These are phyloP conservation scores for Portunus trituberculatus DNA, from an alignment of 1,140 invertebrate species.

Conservation along the genomic window DNA sequence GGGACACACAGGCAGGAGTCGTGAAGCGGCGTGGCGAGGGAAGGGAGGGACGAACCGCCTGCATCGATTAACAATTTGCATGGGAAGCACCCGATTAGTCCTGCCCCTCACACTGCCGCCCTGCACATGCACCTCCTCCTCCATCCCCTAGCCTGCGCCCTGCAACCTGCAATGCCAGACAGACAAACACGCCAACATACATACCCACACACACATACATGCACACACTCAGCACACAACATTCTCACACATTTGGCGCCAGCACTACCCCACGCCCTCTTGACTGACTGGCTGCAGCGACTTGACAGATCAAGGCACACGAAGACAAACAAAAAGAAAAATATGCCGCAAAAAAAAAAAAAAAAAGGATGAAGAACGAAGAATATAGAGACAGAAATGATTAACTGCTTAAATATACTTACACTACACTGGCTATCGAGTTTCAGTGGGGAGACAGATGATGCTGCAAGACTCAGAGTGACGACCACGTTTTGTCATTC, in stretches of 20 bases:
- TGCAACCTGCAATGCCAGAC: conserved; percentile 51
- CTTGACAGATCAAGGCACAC: conserved; percentile 9
- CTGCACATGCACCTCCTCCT: conserved; percentile 69
- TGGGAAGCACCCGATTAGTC: conserved; percentile 75
- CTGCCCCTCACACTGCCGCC: conserved; percentile 74
- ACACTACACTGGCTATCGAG: neutral
- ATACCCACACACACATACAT: conserved; percentile 48
- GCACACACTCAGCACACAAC: conserved; percentile 29
- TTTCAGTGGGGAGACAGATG: neutral
- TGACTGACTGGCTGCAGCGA: neutral
- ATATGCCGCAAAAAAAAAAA: neutral
- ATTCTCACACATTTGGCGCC: conserved; percentile 13
- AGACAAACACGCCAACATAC: conserved; percentile 47
- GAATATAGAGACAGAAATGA: neutral
- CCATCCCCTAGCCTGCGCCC: conserved; percentile 29
- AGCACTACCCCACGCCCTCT: neutral
- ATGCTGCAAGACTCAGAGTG: neutral
- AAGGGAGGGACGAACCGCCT: conserved; percentile 72
- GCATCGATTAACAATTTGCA: conserved; percentile 76
- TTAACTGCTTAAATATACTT: neutral
- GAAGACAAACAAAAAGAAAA: neutral
- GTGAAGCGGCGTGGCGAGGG: conserved; percentile 71
- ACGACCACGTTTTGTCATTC: neutral
- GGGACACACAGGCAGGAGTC: conserved; percentile 58
- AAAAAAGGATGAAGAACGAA: neutral